Evolutionary conservation across 30 jellyfish, hydroid and myxozoan species (phyloP), one percentile per base, ranked within the genome.

Genomic region (Turritopsis dohrnii): DNA sequence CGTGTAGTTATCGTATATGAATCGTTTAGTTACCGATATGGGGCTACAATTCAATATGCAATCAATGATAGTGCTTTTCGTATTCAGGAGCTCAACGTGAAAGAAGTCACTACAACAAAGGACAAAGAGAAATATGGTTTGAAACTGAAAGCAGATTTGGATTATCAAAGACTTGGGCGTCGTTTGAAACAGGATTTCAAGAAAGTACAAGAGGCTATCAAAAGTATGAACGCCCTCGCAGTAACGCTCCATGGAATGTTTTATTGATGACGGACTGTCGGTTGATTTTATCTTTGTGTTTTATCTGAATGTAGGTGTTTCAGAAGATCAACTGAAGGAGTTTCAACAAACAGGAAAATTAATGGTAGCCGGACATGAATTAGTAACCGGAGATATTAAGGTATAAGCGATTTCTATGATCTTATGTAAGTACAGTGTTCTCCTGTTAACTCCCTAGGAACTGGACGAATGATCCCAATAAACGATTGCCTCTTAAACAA

Each of bases 91-190:
- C 73, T 94, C 76, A 94, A 94, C 80, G 93, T 94, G 1, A 90
- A 86, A 53, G 52, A 71, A 71, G 90, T 94, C 28, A 89, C 97
- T 0, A 84, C 92, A 28, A 89, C 99, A 0, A 75, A 90, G 19
- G 97, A 94, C 52, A 94, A 89, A 81, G 96, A 94, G 28, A 86
- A 83, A 65, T 94, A 89, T 74, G 99, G 99, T 13, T 83, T 94
- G 72, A 87, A 84, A 72, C 91, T 89, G 13, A 94, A 85, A 76
- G 99, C 97, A 1, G 96, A 83, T 80, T 89, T 96, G 18, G 97
- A 94, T 71, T 94, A 76, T 72, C 99, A 89, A 73, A 71, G 80
- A 18, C 93, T 94, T 21, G 99, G 99, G 8, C 76, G 86, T 72
- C 86, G 99, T 27, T 80, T 94, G 76, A 89, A 87, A 53, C 95